Base-by-base conservation (phyloP, 2,797 vertebrate species). In the Sorex maritimensis region DNA sequence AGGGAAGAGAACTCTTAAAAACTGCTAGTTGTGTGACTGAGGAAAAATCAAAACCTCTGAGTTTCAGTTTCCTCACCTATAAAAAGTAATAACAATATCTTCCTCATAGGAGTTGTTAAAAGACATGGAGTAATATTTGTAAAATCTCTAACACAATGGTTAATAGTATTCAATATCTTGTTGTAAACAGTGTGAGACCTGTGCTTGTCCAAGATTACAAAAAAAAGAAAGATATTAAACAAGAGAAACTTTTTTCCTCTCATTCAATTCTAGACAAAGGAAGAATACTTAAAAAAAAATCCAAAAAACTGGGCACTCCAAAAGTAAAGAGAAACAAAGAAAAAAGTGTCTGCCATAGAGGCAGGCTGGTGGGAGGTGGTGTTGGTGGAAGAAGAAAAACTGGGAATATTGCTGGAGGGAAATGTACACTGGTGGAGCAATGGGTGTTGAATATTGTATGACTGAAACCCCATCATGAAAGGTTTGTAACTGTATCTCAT, bases 41-140 rank as follows among this genome's bases (percentile, higher is more conserved):
- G 79, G 44, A 44, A 81, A 89, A 91, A 80, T 73, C 2, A 69
- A 77, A 92, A 30, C 12, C 34, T 71, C 4, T 6, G 38, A 34
- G 14, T 0, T 93, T 91, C 24, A 28, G 81, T 90, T 91, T 94
- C 34, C 30, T 95, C 44, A 85, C 92, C 87, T 82, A 12, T 52
- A 49, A 86, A 38, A 86, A 46, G 2, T n/a, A 21, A 77, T 28
- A 41, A 38, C 23, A 74, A 88, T 17, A 68, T 15, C 28, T 72
- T 11, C 52, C 6, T 69, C 17, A 68, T 6, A n/a, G 34, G 24
- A 58, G 5, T 52, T 68, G 55, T 74, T 80, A 28, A 11, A 17
- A 79, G 67, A 46, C 69, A 49, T 28, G 41, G 78, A 44, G 34
- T 65, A 14, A 34, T 73, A 34, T 61, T 73, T 67, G 13, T 71